Base-by-base conservation (phyloP, 2,888 invertebrate genomes). In the Criorhina ranunculi region DNA sequence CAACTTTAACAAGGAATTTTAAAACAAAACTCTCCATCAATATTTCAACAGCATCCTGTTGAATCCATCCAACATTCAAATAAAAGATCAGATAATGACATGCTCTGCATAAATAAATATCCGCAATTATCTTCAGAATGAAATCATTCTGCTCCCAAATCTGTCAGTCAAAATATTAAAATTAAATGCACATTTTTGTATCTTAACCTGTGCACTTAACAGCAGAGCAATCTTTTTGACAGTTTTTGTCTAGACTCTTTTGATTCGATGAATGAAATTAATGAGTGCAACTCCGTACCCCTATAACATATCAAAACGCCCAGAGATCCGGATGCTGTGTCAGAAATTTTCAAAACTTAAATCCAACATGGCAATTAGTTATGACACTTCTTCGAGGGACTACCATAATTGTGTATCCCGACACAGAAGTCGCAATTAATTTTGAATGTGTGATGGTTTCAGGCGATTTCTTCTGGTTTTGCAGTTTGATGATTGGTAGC, bases 321-420 rank as follows among this genome's bases (percentile, higher is more conserved):
- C 17, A 35, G 42, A 78, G 15, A 17, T 53, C 73, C 78, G 78
- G 75, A 85, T 75, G 62, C 12, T 51, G 60, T 75, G 73, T 75
- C 75, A 76, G 80, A 80, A 69, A 49, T 33, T 64, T 33, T 79
- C 69, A 79, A 79, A 83, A 70, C 55, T 70, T 40, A 64, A 70
- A 55, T 53, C 57, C 64, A 70, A 75, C 75, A 75, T 70, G 85
- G 75, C 85, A 85, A 85, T 85, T 85, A 85, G 85, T 85, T 85
- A 85, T 85, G 85, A 85, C 79, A 85, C 59, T 53, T 73, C 79
- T 60, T 64, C 53, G 51, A 24, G 69, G 53, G 55, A 35, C 24
- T 33, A 53, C 49, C 60, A 57, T 79, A 64, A 85, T 83, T 83
- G 78, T 75, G 59, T 59, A 78, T 80, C 85, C n/a, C 59, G 75